Conservation (phyloP, 2,113 vertebrate species). For the Hiodon tergisus region DNA sequence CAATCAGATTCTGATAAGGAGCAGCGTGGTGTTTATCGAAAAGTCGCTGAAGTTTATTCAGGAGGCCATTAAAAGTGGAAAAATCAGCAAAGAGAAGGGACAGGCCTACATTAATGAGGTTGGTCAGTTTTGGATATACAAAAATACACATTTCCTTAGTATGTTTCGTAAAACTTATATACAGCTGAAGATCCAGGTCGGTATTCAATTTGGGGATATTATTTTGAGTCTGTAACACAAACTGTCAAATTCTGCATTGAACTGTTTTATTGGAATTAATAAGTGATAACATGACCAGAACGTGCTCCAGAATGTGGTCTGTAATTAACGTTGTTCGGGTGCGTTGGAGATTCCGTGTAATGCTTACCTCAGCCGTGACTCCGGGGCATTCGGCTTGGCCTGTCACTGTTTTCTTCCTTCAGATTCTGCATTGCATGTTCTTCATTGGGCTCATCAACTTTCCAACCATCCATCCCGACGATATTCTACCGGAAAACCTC, state of each 20-base stretch:
- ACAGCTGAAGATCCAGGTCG: background rate
- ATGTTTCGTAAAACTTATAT: background rate
- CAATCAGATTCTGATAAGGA: background rate
- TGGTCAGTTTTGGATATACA: background rate
- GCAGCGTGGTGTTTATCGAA: background rate
- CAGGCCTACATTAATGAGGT: background rate
- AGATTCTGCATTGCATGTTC: constrained; percentile 16
- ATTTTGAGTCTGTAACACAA: too few relatives aligned
- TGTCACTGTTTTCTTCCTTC: background rate
- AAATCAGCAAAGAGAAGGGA: constrained; percentile 5
- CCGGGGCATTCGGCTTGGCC: background rate
- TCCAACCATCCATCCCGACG: background rate
- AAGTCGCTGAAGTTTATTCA: background rate
- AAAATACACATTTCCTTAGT: background rate
- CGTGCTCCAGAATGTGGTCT: too few relatives aligned
- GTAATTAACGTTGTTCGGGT: too few relatives aligned
- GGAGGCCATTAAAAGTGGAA: background rate
- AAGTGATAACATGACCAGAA: too few relatives aligned
- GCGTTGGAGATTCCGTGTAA: background rate
- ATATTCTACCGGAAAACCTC: background rate
- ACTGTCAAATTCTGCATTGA: too few relatives aligned
- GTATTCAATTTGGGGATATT: background rate
- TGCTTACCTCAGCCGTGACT: background rate
- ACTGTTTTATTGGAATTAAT: too few relatives aligned
- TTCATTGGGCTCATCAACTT: background rate